Conservation (phyloP, 2,113 vertebrate species). For the Nyctibius bracteatus region DNA sequence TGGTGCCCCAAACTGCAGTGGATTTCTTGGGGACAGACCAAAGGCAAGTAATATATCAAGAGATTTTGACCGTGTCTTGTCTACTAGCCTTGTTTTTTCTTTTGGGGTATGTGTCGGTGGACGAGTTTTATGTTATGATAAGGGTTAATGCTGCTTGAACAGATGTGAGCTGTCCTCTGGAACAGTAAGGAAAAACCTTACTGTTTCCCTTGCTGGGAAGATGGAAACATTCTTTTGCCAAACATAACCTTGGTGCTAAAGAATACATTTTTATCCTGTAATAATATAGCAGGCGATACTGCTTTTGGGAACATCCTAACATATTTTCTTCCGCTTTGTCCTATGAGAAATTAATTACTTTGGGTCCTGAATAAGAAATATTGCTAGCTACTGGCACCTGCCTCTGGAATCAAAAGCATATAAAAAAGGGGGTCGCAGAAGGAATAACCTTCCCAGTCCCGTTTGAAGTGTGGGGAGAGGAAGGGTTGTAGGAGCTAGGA, state of each 20-base stretch:
- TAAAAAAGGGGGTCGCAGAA: neutral
- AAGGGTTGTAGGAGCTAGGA: neutral
- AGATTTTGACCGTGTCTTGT: neutral
- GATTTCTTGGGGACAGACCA: slow-evolving; percentile 94
- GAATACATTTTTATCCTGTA: neutral
- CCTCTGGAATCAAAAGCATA: neutral
- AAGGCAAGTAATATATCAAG: slow-evolving; percentile 76
- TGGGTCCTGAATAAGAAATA: neutral
- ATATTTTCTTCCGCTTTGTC: neutral
- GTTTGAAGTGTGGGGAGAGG: neutral
- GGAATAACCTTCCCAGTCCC: neutral
- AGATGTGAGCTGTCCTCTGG: neutral
- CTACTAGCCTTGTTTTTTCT: neutral
- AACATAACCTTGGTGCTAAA: neutral
- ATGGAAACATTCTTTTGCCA: neutral
- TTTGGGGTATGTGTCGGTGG: neutral
- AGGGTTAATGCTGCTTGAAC: neutral
- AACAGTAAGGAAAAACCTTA: neutral
- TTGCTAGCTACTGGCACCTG: neutral
- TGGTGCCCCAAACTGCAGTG: slow-evolving; percentile 95
- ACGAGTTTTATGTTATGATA: neutral
- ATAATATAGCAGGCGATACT: neutral
- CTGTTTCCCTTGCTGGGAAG: neutral
- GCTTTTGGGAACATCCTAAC: neutral
- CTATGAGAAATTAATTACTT: neutral